Conservation (phyloP, 2,888 invertebrate species). For the Epinotia brunnichana region DNA sequence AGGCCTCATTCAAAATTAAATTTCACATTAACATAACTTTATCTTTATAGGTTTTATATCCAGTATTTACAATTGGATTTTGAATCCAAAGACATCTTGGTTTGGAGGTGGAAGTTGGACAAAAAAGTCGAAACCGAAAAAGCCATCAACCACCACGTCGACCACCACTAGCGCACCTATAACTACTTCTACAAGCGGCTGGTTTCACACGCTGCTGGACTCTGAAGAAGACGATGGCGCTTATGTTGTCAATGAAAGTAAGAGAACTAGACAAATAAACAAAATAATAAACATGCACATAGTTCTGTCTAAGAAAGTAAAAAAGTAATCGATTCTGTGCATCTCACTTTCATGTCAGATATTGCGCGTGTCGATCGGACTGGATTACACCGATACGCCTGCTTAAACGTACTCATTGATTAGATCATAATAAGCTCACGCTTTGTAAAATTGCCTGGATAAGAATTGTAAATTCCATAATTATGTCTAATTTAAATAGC, state of each 20-base stretch:
- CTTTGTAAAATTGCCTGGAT: neutral
- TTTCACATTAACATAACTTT: neutral
- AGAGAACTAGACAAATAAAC: slow-evolving; percentile 49
- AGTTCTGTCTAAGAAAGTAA: slow-evolving; percentile 44
- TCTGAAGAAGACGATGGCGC: slow-evolving; percentile 71
- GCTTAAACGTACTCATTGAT: slow-evolving; percentile 14
- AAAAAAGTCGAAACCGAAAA: slow-evolving; percentile 55
- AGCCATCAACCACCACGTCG: slow-evolving; percentile 60
- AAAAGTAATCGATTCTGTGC: slow-evolving; percentile 47
- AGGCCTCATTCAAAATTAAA: neutral
- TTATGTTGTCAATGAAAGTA: slow-evolving; percentile 55
- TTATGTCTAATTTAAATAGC: neutral
- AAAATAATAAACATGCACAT: slow-evolving; percentile 42
- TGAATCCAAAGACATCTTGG: slow-evolving; percentile 69
- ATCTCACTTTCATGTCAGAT: slow-evolving; percentile 55
- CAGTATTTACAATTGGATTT: slow-evolving; percentile 70
- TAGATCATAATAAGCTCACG: slow-evolving; percentile 5
- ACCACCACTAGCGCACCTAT: slow-evolving; percentile 62
- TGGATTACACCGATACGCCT: slow-evolving; percentile 39
- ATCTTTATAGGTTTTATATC: slow-evolving; percentile 65
- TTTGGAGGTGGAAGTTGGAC: slow-evolving; percentile 78
- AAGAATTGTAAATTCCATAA: neutral
- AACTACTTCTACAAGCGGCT: slow-evolving; percentile 62
- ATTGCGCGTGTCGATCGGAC: slow-evolving; percentile 28
- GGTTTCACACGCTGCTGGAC: slow-evolving; percentile 75